A percentile compares a stretch with the other conserved stretches of the same genome.
Conservation (phyloP, 2,797 vertebrate species). For the Xyrichtys novacula region DNA sequence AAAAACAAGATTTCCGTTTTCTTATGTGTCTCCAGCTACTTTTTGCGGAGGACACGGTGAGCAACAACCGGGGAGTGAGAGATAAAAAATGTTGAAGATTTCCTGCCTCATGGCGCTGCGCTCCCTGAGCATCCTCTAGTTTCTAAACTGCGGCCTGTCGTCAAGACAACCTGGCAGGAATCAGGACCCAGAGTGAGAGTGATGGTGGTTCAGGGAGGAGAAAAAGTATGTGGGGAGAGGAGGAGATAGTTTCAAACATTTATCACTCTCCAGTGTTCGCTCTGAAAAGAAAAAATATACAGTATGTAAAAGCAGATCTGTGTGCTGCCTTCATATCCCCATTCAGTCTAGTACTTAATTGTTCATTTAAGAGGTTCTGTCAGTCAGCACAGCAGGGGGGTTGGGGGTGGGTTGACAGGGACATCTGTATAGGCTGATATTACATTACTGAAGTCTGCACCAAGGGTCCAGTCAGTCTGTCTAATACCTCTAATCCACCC, state of each 20-base stretch:
- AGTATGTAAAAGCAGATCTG: no score
- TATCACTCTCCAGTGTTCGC: no score
- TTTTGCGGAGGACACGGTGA: constrained; percentile 34
- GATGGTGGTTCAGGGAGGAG: constrained; percentile 40
- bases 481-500: constrained; percentile 67
- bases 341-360: constrained; percentile 37
- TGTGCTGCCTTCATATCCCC: background rate
- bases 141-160: constrained; percentile 73
- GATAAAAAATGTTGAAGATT: constrained; percentile 86
- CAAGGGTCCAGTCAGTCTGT: constrained; percentile 45
- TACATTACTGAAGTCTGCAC: constrained; percentile 55
- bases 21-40: constrained; percentile 36
- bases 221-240: constrained; percentile 40
- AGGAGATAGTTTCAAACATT: no score
- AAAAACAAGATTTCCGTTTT: constrained; percentile 39
- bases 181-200: constrained; percentile 54
- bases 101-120: constrained; percentile 80
- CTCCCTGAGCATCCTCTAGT: constrained; percentile 76
- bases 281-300: no score
- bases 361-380: constrained; percentile 52
- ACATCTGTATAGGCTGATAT: constrained; percentile 31
- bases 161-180: constrained; percentile 81
- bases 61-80: constrained; percentile 59
- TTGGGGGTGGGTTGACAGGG: constrained; percentile 1
- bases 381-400: constrained; percentile 33